Percentiles rank a stretch among this genome's conserved stretches.
Conservation (phyloP, 2,888 invertebrate species). For the Athalia circularis region DNA sequence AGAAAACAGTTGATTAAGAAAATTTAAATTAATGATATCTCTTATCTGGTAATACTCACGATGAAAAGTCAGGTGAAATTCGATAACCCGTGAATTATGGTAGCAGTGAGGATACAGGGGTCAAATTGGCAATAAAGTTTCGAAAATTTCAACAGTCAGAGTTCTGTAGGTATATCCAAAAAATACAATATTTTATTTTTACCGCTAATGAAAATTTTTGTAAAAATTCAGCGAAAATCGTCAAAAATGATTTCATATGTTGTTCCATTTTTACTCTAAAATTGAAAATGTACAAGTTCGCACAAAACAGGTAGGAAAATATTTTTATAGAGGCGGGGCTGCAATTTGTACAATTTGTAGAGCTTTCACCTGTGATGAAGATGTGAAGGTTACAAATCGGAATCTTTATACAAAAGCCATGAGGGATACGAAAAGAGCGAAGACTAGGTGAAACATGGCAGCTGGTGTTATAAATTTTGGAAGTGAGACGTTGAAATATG, state of each 20-base stretch:
- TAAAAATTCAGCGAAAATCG: too few relatives aligned
- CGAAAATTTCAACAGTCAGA: not conserved
- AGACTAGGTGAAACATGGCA: too few relatives aligned
- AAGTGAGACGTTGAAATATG: not conserved
- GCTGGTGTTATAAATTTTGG: not conserved
- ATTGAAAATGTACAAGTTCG: not conserved
- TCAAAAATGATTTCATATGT: too few relatives aligned
- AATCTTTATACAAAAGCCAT: constrained; percentile 19
- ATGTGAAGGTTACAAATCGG: constrained; percentile 21
- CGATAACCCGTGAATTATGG: constrained; percentile 7
- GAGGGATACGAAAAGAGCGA: not conserved
- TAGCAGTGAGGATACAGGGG: not conserved
- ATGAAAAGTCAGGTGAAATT: not conserved
- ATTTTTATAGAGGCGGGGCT: constrained; percentile 14
- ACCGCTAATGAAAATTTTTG: too few relatives aligned
- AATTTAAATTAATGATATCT: not conserved
- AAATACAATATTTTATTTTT: too few relatives aligned
- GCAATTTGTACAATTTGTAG: constrained; percentile 25
- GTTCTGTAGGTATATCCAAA: not conserved
- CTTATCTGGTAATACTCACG: not conserved
- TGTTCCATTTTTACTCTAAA: too few relatives aligned
- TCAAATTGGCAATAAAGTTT: not conserved
- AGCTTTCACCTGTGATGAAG: constrained; percentile 12
- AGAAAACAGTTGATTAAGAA: too few relatives aligned
- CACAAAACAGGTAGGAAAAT: constrained; percentile 1